Conservation (phyloP, 2,888 invertebrate species). For the Xanthorhoe spadicearia region DNA sequence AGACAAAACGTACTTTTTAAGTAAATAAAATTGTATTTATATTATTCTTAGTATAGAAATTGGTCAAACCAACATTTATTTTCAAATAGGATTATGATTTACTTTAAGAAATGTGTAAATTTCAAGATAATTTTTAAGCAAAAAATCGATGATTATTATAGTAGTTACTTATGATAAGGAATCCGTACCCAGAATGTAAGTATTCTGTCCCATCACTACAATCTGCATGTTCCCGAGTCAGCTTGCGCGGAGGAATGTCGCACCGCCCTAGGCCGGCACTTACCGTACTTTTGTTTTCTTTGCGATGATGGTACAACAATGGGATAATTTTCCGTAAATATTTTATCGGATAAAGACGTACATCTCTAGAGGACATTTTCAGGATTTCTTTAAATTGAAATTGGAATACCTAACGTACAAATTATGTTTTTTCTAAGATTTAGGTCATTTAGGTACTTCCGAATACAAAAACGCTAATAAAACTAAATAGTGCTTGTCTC, state of each 20-base stretch:
- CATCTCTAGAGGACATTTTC: constrained; percentile 3
- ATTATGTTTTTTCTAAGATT: too few relatives aligned
- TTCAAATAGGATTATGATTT: too few relatives aligned
- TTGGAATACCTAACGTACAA: not conserved
- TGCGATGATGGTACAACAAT: constrained; percentile 30
- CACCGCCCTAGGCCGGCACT: constrained; percentile 41
- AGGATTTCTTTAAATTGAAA: not conserved
- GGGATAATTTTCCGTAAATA: constrained; percentile 31
- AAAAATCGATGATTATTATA: too few relatives aligned
- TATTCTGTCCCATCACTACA: constrained; percentile 33
- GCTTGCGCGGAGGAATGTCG: constrained; percentile 45
- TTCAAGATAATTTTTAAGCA: too few relatives aligned
- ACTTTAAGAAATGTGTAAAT: too few relatives aligned
- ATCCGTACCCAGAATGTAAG: not conserved
- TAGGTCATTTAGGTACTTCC: too few relatives aligned
- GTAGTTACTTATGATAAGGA: not conserved
- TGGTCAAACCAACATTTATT: too few relatives aligned
- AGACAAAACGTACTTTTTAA: too few relatives aligned
- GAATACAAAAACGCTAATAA: too few relatives aligned
- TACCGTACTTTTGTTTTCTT: constrained; percentile 34
- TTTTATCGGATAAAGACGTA: constrained; percentile 26
- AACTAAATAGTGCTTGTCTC: too few relatives aligned
- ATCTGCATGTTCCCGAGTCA: constrained; percentile 27
- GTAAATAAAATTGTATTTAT: too few relatives aligned
- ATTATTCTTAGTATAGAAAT: too few relatives aligned